Evolutionary conservation across 2,888 invertebrate genomes (phyloP), one percentile per base, ranked within the genome.

Genomic region (Adela reaumurella): DNA sequence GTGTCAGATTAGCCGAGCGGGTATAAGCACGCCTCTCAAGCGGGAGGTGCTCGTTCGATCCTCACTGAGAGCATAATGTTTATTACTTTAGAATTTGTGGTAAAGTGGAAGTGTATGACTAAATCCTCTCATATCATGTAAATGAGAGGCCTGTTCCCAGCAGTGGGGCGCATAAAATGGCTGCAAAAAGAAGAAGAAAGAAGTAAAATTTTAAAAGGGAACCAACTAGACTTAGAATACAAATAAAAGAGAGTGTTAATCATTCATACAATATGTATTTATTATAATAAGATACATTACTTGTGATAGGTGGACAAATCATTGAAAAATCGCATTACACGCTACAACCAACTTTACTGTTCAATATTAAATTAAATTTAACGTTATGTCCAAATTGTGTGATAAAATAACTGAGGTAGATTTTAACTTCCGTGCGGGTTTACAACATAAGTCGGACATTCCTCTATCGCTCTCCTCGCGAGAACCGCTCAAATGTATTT

Each of bases 321-420:
- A 66, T 72, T 65, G 68, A 68, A 62, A 65, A 68, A 60, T 62
- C 67, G 67, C 71, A 70, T 61, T 59, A 72, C 68, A 63, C 69
- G 68, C 71, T 74, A 74, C 64, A 65, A 64, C 67, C 70, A 74
- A 74, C 70, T 17, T 61, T 60, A 66, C 64, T 64, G 60, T 60
- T 63, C 61, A 59, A 64, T 53, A 66, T 69, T 63, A 72, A 74
- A 68, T 64, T 66, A 70, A 72, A 65, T 68, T 69, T 70, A 61
- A 64, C 67, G 74, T 74, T 71, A 76, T 74, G 77, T 74, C 74
- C 76, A 70, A 77, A 78, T n/a, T 64, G 68, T 72, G 74, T 74
- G 74, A 74, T 77, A 78, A 79, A 78, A 72, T 67, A 79, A 76
- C 69, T 80, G 80, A 80, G 80, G 80, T 80, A 80, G 80, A 76